phyloP scores from a whole-genome alignment of 2,888 invertebrate species.

The Yponomeuta evonymella region DNA sequence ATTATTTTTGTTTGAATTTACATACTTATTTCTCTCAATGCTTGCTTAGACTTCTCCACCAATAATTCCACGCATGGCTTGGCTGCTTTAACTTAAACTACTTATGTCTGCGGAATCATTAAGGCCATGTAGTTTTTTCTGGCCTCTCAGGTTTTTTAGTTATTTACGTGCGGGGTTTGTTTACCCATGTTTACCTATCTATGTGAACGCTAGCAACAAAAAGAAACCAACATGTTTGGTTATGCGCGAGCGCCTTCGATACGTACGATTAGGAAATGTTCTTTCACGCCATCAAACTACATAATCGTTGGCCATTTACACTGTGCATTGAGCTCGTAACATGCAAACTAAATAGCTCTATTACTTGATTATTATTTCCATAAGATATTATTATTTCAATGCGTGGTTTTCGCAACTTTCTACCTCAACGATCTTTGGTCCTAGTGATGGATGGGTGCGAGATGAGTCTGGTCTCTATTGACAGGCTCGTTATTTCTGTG shows the following conservation, averaged over 20 bases:
- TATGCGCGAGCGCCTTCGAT: slow-evolving; percentile 23
- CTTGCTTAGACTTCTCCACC: neutral
- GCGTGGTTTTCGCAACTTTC: slow-evolving; percentile 9
- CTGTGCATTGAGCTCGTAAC: slow-evolving; percentile 5
- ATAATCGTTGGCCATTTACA: slow-evolving; percentile 7
- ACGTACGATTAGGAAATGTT: slow-evolving; percentile 22
- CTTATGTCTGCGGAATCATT: neutral
- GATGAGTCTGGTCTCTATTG: neutral
- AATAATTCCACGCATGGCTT: slow-evolving; percentile 7
- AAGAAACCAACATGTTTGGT: slow-evolving; percentile 22
- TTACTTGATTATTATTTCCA: slow-evolving; percentile 3
- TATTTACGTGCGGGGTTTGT: neutral
- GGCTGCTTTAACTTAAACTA: slow-evolving; percentile 10
- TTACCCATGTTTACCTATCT: neutral
- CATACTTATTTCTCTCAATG: slow-evolving; percentile 1
- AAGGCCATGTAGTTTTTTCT: neutral
- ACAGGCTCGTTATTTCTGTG: neutral
- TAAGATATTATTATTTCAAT: slow-evolving; percentile 10
- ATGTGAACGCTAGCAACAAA: slow-evolving; percentile 23
- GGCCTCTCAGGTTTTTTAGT: neutral
- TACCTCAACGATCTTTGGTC: neutral
- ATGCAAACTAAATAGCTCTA: slow-evolving; percentile 16
- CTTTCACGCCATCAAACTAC: slow-evolving; percentile 14
- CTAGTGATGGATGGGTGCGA: neutral
- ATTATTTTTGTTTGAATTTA: neutral